phyloP scores from a whole-genome alignment of 2,113 vertebrate species.

The Indri indri region DNA sequence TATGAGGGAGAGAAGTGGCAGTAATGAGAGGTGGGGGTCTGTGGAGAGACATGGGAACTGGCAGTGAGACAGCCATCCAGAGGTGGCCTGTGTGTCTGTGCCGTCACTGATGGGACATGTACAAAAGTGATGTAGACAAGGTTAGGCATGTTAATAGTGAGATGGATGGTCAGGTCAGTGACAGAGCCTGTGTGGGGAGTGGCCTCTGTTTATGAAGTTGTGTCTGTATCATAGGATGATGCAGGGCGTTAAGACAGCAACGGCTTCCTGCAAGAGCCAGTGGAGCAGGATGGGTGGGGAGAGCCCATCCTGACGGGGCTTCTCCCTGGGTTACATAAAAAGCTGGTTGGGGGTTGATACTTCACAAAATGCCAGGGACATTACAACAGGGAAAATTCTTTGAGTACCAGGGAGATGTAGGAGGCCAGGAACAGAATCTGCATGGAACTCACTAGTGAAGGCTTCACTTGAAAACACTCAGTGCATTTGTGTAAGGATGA shows the following conservation, averaged over 20 bases:
- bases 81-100: not conserved
- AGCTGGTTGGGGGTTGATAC: not conserved
- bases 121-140: not conserved
- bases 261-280: not conserved
- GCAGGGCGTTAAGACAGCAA: not conserved
- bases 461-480: not conserved
- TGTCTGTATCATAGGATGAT: not conserved
- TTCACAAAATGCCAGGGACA: not conserved
- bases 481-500: not conserved
- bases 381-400: constrained; percentile 33
- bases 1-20: not conserved
- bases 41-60: not conserved
- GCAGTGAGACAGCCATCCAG: not conserved
- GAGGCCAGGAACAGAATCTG: not conserved
- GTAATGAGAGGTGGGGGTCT: not conserved
- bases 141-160: not conserved
- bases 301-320: not conserved
- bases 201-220: not conserved
- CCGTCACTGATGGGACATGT: not conserved
- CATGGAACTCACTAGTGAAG: not conserved
- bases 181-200: not conserved
- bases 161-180: not conserved
- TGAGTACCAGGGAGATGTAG: not conserved
- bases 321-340: not conserved
- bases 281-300: not conserved